These are phyloP conservation scores for Glareola pratincola DNA, from an alignment of 2,113 vertebrate species.

Conservation along the genomic window DNA sequence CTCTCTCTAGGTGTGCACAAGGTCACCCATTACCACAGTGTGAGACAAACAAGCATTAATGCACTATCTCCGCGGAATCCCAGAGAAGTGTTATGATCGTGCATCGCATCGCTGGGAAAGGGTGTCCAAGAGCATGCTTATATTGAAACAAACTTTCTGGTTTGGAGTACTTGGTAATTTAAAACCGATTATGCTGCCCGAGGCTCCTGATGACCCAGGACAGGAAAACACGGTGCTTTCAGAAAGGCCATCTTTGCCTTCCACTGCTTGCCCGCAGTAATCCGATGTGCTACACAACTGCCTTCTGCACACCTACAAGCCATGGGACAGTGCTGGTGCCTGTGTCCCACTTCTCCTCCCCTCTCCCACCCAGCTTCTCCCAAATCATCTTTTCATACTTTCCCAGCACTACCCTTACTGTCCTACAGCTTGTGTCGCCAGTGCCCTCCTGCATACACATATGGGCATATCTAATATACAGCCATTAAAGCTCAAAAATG, in stretches of 20 bases:
- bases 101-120: background rate
- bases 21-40: background rate
- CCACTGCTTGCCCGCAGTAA: background rate
- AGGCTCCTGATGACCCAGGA: background rate
- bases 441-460: background rate
- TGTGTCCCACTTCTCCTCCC: background rate
- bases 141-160: background rate
- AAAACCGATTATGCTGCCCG: background rate
- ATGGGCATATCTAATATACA: background rate
- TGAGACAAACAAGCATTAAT: background rate
- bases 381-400: background rate
- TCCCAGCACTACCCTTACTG: background rate
- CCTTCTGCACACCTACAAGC: background rate
- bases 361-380: background rate
- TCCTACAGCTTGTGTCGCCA: background rate
- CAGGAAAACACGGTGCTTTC: background rate
- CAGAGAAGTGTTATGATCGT: background rate
- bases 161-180: background rate
- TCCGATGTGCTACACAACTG: background rate
- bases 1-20: background rate
- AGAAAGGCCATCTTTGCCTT: background rate
- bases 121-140: background rate
- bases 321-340: background rate
- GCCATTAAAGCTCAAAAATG: slow-evolving; percentile 10
- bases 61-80: background rate